Evolutionary conservation across 2,888 invertebrate species (phyloP).

Genomic region (Amphipyra tragopoginis): DNA sequence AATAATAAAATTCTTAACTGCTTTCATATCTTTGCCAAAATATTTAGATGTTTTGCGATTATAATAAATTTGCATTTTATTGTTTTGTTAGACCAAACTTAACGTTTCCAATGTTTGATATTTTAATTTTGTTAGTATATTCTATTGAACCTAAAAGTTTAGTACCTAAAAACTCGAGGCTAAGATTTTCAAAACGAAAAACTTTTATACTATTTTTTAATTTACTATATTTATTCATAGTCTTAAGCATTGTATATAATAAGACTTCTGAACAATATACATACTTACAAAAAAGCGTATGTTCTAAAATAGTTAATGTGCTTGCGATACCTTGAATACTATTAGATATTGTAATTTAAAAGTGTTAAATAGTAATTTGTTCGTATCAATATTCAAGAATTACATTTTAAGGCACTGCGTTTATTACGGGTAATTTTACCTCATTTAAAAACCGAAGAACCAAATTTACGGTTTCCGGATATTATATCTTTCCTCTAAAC

Average conservation of each 20-base stretch:
- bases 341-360: slow-evolving; percentile 51
- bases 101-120: no score
- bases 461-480: slow-evolving; percentile 2
- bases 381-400: slow-evolving; percentile 9
- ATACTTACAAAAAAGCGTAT: slow-evolving; percentile 80
- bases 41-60: background rate
- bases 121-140: background rate
- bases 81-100: background rate
- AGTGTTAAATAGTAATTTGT: slow-evolving; percentile 28
- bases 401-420: slow-evolving; percentile 15
- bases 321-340: slow-evolving; percentile 67
- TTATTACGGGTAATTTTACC: slow-evolving; percentile 35
- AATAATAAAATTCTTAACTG: background rate
- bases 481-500: slow-evolving; percentile 11
- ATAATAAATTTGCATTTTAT: no score
- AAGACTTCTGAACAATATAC: slow-evolving; percentile 66
- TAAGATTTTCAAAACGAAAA: slow-evolving; percentile 24
- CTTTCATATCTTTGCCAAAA: background rate
- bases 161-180: slow-evolving; percentile 13
- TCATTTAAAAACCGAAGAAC: slow-evolving; percentile 14
- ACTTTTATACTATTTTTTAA: slow-evolving; percentile 38
- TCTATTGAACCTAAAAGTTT: slow-evolving; percentile 1
- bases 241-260: slow-evolving; percentile 64
- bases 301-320: slow-evolving; percentile 88
- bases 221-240: slow-evolving; percentile 43